Percentiles rank a stretch among this genome's conserved stretches.
These are phyloP conservation scores for Nemotelus nigrinus DNA, from an alignment of 2,888 invertebrate genomes.

Conservation along the genomic window DNA sequence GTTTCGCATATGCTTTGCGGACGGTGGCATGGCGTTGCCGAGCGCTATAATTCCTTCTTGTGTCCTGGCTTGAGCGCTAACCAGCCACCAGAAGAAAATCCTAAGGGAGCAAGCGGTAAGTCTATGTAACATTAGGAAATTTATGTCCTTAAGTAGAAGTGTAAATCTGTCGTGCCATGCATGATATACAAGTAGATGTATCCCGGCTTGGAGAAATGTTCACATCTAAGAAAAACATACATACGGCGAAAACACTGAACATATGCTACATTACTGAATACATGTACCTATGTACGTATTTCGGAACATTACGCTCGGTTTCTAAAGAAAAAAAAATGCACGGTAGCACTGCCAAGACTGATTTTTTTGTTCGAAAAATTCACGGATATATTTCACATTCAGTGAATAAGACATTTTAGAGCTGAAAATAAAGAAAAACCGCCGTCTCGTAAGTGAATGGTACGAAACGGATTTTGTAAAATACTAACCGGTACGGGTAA, in stretches of 20 bases:
- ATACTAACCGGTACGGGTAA: constrained; percentile 16
- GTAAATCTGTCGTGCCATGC: constrained; percentile 49
- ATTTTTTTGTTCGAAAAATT: constrained; percentile 27
- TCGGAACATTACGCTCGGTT: constrained; percentile 5
- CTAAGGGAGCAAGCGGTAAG: constrained; percentile 22
- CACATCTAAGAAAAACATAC: not conserved
- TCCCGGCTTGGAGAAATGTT: not conserved
- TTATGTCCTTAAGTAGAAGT: constrained; percentile 52
- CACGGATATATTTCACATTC: constrained; percentile 26
- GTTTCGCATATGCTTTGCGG: constrained; percentile 23
- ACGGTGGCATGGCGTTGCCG: constrained; percentile 1
- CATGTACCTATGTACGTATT: constrained; percentile 2
- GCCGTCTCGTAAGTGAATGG: constrained; percentile 4
- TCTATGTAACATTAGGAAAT: constrained; percentile 49
- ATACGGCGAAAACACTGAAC: constrained; percentile 12
- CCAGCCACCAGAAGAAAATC: constrained; percentile 30
- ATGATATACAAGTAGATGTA: constrained; percentile 46
- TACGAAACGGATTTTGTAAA: constrained; percentile 24
- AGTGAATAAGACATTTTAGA: constrained; percentile 37
- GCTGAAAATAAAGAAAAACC: constrained; percentile 16
- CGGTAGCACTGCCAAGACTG: constrained; percentile 36
- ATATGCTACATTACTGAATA: constrained; percentile 14
- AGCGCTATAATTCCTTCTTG: not conserved
- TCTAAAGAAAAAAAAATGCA: constrained; percentile 18
- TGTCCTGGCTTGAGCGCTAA: constrained; percentile 9